Evolutionary conservation across 2,113 vertebrate genomes (phyloP).

Genomic region (Polyodon spathula): DNA sequence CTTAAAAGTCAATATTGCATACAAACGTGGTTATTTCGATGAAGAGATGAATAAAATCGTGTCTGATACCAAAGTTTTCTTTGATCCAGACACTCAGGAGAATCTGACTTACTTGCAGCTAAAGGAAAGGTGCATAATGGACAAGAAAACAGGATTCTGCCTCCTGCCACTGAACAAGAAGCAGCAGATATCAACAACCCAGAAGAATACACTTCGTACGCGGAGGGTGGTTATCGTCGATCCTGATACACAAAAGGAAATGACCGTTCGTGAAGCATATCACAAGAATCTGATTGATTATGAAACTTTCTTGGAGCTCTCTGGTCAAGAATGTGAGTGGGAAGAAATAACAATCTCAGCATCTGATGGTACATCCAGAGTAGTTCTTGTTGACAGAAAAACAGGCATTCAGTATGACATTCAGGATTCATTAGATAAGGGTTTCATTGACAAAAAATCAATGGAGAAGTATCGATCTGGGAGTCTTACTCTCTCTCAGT

Average conservation of each 20-base stretch:
- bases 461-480: constrained; percentile 82
- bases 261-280: constrained; percentile 86
- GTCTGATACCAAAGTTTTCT: constrained; percentile 78
- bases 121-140: constrained; percentile 76
- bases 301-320: constrained; percentile 75
- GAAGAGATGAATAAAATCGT: constrained; percentile 78
- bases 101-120: constrained; percentile 84
- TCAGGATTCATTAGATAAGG: constrained; percentile 66
- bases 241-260: constrained; percentile 84
- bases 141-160: constrained; percentile 75
- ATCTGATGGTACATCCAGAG: constrained; percentile 70
- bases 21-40: constrained; percentile 78
- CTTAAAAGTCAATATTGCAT: constrained; percentile 73
- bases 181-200: constrained; percentile 61
- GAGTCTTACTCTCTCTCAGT: constrained; percentile 76
- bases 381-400: constrained; percentile 75
- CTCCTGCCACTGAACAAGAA: constrained; percentile 79
- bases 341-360: constrained; percentile 84
- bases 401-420: constrained; percentile 80
- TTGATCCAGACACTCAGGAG: constrained; percentile 92
- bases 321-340: constrained; percentile 90
- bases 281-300: constrained; percentile 83
- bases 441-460: constrained; percentile 63
- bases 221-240: constrained; percentile 92
- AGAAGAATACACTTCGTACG: constrained; percentile 77